These are phyloP conservation scores for Drosophila funebris DNA, from an alignment of 1,140 invertebrate species.

Conservation along the genomic window DNA sequence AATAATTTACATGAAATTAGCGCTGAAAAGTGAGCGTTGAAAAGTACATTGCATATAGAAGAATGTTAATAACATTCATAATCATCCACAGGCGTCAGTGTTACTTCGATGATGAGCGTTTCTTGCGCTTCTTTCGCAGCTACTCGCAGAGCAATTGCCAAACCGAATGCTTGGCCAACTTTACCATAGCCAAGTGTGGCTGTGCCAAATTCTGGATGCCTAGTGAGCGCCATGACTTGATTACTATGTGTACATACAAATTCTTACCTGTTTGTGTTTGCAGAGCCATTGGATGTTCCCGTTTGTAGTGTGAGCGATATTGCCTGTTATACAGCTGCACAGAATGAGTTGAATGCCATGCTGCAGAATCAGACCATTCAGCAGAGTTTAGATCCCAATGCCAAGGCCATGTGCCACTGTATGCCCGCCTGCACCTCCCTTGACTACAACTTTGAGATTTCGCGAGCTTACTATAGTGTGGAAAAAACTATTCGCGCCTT, in stretches of 20 bases:
- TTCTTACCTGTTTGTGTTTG: background rate
- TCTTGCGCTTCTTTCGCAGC: conserved; percentile 86
- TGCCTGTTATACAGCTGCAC: conserved; percentile 71
- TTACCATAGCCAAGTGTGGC: conserved; percentile 87
- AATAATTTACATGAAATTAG: conserved; percentile 85
- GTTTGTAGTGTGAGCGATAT: conserved; percentile 61
- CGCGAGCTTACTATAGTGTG: conserved; percentile 84
- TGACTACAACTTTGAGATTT: conserved; percentile 88
- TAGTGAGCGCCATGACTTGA: conserved; percentile 84
- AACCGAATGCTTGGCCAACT: conserved; percentile 90
- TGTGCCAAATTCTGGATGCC: conserved; percentile 89
- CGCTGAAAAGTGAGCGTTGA: conserved; percentile 83
- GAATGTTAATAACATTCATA: background rate
- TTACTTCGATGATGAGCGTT: conserved; percentile 86
- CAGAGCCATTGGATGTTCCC: conserved; percentile 64
- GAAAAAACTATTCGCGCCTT: conserved; percentile 63
- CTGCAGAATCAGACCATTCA: conserved; percentile 68
- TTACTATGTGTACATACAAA: no score
- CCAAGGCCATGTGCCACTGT: conserved; percentile 85
- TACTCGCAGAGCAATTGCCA: conserved; percentile 91
- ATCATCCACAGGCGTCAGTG: conserved; percentile 85
- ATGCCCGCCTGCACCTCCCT: conserved; percentile 88
- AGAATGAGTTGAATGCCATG: conserved; percentile 71
- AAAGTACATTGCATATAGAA: background rate
- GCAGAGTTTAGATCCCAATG: conserved; percentile 46